Evolutionary conservation across 1,140 invertebrate species (phyloP), one percentile per base, ranked within the genome.

Genomic region (Eumeta japonica): DNA sequence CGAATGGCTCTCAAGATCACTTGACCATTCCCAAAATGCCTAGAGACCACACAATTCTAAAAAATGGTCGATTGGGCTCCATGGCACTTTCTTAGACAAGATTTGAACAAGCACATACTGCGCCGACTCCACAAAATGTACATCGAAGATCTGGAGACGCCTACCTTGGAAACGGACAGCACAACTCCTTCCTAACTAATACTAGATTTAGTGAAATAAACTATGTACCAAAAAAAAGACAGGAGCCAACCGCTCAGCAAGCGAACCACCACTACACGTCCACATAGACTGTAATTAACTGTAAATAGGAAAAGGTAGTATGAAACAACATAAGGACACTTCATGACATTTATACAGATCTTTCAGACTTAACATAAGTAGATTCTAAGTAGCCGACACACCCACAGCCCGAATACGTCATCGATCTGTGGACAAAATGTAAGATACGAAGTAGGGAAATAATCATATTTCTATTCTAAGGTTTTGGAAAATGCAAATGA

Each of bases 71-170:
- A 35, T 12, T 35, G 33, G 33, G 33, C 18, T 18, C 33, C 33
- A 20, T 35, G 33, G 33, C 33, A 35, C 33, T 18, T 35, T 18
- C 33, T 16, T 16, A 18, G 16, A 19, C 33, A 35, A 35, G 33
- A 35, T 35, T 19, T 35, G 16, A 35, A 35, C 33, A 18, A 35
- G 33, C 16, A 35, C 33, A 35, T 35, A 18, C 33, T 35, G 17
- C 33, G 33, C 33, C 33, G 18, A 35, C 16, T 35, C 17, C 33
- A 13, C 16, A 13, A 19, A 20, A 19, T 35, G 33, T 18, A 35
- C 16, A 35, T 35, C 10, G 33, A 17, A 18, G 33, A 35, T 35
- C 33, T 35, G 20, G 18, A 35, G 3, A 20, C 30, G 33, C 33
- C 30, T 32, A 32, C 30, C 14, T 13, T 13, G 14, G 30, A 32